Evolutionary conservation across 1,140 invertebrate genomes (phyloP).

Genomic region (Trichogramma pretiosum): DNA sequence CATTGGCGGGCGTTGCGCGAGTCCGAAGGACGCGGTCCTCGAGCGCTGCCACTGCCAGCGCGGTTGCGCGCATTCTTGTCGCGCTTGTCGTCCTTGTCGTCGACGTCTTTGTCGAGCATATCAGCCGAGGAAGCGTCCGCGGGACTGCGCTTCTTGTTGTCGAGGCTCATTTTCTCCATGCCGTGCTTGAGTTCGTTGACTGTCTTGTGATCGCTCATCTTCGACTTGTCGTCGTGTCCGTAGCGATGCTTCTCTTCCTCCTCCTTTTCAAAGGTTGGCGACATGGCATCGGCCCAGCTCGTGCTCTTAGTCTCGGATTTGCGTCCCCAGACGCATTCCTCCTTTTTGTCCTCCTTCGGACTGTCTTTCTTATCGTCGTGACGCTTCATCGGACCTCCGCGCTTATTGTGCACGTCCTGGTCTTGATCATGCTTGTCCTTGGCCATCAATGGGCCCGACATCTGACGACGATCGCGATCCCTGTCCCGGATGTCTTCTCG

Average conservation of each 20-base stretch:
- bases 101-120: slow-evolving; percentile 7
- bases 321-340: slow-evolving; percentile 32
- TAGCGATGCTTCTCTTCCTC: slow-evolving; percentile 34
- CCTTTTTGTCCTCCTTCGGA: slow-evolving; percentile 37
- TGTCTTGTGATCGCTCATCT: slow-evolving; percentile 26
- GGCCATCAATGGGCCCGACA: slow-evolving; percentile 53
- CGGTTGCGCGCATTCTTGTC: slow-evolving; percentile 37
- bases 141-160: slow-evolving; percentile 16
- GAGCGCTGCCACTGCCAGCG: slow-evolving; percentile 28
- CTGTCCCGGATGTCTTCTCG: slow-evolving; percentile 39
- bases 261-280: slow-evolving; percentile 43
- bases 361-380: slow-evolving; percentile 38
- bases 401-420: slow-evolving; percentile 49
- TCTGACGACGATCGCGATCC: slow-evolving; percentile 40
- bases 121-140: not conserved
- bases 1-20: slow-evolving; percentile 30
- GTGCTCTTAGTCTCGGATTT: slow-evolving; percentile 25
- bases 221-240: not conserved
- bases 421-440: slow-evolving; percentile 55
- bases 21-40: slow-evolving; percentile 28
- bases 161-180: slow-evolving; percentile 33
- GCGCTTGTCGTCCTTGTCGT: slow-evolving; percentile 37
- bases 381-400: slow-evolving; percentile 27
- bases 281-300: slow-evolving; percentile 45
- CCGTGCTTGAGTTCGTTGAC: slow-evolving; percentile 33